These are phyloP conservation scores for Hapalemur alaotrensis DNA, from an alignment of 2,797 vertebrate species.

Conservation along the genomic window DNA sequence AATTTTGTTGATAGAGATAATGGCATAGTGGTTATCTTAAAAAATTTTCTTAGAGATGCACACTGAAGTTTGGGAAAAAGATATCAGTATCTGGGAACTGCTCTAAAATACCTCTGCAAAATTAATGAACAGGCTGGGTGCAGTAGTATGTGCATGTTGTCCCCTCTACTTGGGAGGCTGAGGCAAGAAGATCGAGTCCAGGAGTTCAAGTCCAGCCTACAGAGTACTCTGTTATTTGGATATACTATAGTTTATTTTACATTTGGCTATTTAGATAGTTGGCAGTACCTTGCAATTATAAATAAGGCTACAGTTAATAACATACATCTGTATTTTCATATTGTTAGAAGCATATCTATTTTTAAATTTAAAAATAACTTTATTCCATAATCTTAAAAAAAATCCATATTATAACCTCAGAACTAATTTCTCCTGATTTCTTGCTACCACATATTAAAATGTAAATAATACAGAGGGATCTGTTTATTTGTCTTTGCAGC, in stretches of 20 bases:
- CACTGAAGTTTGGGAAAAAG: neutral
- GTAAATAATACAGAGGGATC: slow-evolving; percentile 19
- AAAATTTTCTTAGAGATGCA: too few species aligned
- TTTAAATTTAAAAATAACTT: slow-evolving; percentile 74
- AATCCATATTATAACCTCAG: slow-evolving; percentile 50
- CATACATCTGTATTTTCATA: neutral
- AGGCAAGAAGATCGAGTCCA: neutral
- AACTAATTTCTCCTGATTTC: slow-evolving; percentile 9
- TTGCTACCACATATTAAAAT: neutral
- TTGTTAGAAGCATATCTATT: neutral
- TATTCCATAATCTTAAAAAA: slow-evolving; percentile 67
- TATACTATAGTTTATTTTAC: neutral
- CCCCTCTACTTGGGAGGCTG: neutral
- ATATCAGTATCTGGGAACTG: neutral
- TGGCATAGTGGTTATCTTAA: too few species aligned
- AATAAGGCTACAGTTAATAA: slow-evolving; percentile 9
- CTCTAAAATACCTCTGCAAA: neutral
- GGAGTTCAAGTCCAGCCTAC: neutral
- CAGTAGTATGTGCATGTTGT: neutral
- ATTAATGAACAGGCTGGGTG: neutral
- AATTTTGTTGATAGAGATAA: neutral
- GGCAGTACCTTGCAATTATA: neutral
- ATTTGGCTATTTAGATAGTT: neutral
- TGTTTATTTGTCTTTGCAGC: slow-evolving; percentile 5
- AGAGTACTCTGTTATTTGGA: neutral